A percentile compares a stretch with the other conserved stretches of the same genome.
phyloP scores from a whole-genome alignment of 2,113 vertebrate species.

The Notarius lentiginosus region DNA sequence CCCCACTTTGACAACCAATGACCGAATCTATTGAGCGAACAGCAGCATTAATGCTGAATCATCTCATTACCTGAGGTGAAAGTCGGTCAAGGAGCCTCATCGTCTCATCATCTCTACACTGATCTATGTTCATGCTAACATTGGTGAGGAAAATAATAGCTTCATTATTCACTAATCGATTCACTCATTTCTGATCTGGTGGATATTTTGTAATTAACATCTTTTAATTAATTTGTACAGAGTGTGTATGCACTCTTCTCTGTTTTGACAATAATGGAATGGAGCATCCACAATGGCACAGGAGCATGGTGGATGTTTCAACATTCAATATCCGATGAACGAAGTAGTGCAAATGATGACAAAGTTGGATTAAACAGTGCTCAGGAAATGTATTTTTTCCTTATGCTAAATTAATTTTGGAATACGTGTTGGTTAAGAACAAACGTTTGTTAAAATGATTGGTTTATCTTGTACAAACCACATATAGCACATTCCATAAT shows the following conservation, averaged over 20 bases:
- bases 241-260: neutral
- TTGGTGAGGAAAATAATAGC: neutral
- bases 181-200: too few species aligned
- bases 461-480: neutral
- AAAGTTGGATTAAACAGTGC: neutral
- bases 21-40: neutral
- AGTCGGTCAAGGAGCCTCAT: neutral
- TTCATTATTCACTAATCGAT: neutral
- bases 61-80: neutral
- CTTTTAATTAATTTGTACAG: neutral
- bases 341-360: neutral
- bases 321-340: neutral
- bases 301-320: neutral
- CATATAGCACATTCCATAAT: too few species aligned
- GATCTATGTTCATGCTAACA: neutral
- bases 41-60: neutral
- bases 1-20: neutral
- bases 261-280: too few species aligned
- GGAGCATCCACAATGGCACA: too few species aligned
- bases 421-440: too few species aligned
- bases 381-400: too few species aligned
- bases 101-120: neutral
- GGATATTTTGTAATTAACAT: neutral
- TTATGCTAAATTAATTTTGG: too few species aligned
- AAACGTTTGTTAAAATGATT: too few species aligned